Evolutionary conservation across 2,888 invertebrate species (phyloP).

Genomic region (Emesis russula): DNA sequence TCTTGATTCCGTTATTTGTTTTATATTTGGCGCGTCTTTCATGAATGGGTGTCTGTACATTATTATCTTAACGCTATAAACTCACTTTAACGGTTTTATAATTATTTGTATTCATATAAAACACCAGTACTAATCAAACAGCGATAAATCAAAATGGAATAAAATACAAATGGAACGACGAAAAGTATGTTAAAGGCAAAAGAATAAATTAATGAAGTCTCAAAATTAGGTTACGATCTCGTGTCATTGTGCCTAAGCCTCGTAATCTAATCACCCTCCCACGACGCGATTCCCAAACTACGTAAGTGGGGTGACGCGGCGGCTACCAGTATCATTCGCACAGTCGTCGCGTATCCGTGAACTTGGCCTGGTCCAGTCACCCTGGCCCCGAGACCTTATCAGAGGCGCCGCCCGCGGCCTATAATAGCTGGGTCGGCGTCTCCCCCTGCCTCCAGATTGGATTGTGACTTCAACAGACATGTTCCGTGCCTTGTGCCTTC

Average conservation of each 20-base stretch:
- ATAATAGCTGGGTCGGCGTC: constrained; percentile 95
- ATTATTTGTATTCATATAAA: background rate
- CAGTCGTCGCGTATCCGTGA: constrained; percentile 94
- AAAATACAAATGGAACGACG: background rate
- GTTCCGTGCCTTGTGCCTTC: constrained; percentile 94
- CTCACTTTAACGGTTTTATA: constrained; percentile 4
- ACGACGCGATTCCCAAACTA: constrained; percentile 76
- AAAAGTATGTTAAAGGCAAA: constrained; percentile 22
- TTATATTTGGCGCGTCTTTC: constrained; percentile 69
- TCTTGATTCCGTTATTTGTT: constrained; percentile 87
- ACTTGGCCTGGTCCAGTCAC: constrained; percentile 94
- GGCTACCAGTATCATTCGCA: constrained; percentile 91
- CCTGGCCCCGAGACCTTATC: constrained; percentile 95
- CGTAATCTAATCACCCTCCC: constrained; percentile 92
- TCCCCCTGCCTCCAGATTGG: constrained; percentile 94
- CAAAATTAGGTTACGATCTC: constrained; percentile 3
- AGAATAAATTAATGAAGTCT: background rate
- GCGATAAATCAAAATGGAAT: background rate
- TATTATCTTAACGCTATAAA: constrained; percentile 51
- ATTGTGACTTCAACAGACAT: constrained; percentile 94
- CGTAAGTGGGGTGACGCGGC: constrained; percentile 89
- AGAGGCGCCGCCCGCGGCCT: constrained; percentile 95
- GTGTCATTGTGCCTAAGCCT: constrained; percentile 57
- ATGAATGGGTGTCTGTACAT: constrained; percentile 89
- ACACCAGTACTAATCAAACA: background rate